phyloP scores from a whole-genome alignment of 2,113 vertebrate species.

The Thunnus thynnus region DNA sequence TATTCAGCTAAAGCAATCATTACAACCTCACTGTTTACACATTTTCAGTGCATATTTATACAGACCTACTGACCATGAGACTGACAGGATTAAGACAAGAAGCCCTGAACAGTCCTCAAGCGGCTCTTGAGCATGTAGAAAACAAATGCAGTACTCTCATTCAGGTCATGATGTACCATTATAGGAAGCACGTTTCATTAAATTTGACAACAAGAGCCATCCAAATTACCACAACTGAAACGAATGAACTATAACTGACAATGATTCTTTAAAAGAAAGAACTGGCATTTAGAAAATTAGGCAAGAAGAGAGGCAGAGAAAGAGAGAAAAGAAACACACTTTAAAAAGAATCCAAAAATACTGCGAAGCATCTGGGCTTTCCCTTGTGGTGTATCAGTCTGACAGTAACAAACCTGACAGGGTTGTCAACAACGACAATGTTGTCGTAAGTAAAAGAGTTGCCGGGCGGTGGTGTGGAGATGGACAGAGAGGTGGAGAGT shows the following conservation, averaged over 20 bases:
- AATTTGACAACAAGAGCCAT: slow-evolving; percentile 7
- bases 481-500: slow-evolving; percentile 70
- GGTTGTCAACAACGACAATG: slow-evolving; percentile 69
- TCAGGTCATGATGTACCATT: not conserved
- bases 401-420: slow-evolving; percentile 67
- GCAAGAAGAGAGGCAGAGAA: not conserved
- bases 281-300: slow-evolving; percentile 6
- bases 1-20: slow-evolving; percentile 11
- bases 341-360: not conserved
- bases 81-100: not conserved
- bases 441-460: slow-evolving; percentile 68
- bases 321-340: not conserved
- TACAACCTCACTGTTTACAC: not conserved
- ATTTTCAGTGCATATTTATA: slow-evolving; percentile 13
- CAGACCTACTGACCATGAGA: slow-evolving; percentile 21
- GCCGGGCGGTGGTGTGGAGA: slow-evolving; percentile 61
- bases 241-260: not conserved
- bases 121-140: no score
- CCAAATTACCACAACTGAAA: slow-evolving; percentile 8
- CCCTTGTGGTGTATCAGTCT: slow-evolving; percentile 52
- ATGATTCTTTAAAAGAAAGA: not conserved
- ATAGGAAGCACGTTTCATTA: slow-evolving; percentile 19
- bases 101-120: no score
- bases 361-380: slow-evolving; percentile 1
- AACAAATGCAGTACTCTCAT: not conserved